phyloP scores from a whole-genome alignment of 2,888 invertebrate species.

The Melanotus villosus region DNA sequence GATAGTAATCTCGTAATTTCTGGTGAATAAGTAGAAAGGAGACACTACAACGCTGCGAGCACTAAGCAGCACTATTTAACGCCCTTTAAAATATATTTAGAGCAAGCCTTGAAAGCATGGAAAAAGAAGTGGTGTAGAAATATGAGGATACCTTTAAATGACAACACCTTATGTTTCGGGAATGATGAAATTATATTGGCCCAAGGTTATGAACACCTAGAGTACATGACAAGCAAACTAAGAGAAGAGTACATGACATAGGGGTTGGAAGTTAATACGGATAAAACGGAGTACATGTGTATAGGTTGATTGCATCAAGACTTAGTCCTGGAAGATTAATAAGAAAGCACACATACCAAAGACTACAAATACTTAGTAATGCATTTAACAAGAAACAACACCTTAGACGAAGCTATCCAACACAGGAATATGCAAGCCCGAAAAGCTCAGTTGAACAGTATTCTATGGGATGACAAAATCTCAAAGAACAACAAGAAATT shows the following conservation, averaged over 20 bases:
- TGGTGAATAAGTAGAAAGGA: no score
- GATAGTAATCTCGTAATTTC: no score
- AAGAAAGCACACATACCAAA: background rate
- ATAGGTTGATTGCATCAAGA: background rate
- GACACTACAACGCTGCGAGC: no score
- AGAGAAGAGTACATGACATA: background rate
- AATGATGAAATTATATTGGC: no score
- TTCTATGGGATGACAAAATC: background rate
- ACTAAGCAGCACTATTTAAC: no score
- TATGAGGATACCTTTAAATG: no score
- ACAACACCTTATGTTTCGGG: no score
- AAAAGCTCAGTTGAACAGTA: background rate
- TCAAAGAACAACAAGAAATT: background rate
- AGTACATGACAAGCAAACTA: no score
- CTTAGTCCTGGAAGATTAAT: background rate
- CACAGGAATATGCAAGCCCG: background rate
- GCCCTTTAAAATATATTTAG: no score
- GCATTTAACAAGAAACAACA: background rate
- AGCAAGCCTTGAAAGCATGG: no score
- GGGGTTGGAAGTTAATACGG: background rate
- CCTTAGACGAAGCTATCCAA: background rate
- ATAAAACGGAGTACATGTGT: background rate
- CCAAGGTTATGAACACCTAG: no score
- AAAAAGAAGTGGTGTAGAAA: no score
- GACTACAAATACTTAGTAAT: background rate